phyloP scores from a whole-genome alignment of 1,140 invertebrate species.

The Melitaea cinxia region DNA sequence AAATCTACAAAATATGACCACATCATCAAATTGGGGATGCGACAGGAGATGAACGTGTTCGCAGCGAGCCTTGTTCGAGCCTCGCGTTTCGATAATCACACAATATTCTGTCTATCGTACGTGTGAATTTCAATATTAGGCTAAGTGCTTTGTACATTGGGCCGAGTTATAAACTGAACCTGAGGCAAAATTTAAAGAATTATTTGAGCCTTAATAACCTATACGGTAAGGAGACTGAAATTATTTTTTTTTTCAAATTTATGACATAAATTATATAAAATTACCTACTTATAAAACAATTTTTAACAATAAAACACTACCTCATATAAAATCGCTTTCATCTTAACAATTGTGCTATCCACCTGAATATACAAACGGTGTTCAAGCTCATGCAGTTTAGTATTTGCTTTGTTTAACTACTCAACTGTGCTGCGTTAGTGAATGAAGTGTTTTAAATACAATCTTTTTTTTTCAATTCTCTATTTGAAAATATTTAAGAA shows the following conservation, averaged over 20 bases:
- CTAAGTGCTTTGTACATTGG: conserved; percentile 31
- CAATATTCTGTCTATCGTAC: conserved; percentile 25
- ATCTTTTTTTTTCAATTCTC: not conserved
- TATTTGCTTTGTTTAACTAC: conserved; percentile 38
- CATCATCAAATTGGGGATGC: not conserved
- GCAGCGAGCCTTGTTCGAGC: too few relatives aligned
- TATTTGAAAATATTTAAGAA: too few relatives aligned
- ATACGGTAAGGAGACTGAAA: too few relatives aligned
- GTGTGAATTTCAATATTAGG: conserved; percentile 36
- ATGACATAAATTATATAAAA: too few relatives aligned
- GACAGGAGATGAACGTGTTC: not conserved
- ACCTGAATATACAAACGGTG: conserved; percentile 14
- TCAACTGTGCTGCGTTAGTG: conserved; percentile 26
- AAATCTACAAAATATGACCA: not conserved
- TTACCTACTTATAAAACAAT: too few relatives aligned
- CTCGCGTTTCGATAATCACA: conserved; percentile 26
- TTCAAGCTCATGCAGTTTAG: conserved; percentile 28
- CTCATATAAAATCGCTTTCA: conserved; percentile 16
- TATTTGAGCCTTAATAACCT: not conserved
- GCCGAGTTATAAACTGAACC: conserved; percentile 2
- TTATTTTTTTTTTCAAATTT: too few relatives aligned
- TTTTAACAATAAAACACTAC: not conserved
- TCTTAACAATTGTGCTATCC: conserved; percentile 9
- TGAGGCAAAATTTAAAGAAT: conserved; percentile 1
- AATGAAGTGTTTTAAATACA: conserved; percentile 17